Evolutionary conservation across 1,140 invertebrate genomes (phyloP), one percentile per base, ranked within the genome.

Genomic region (Eurosta solidaginis): DNA sequence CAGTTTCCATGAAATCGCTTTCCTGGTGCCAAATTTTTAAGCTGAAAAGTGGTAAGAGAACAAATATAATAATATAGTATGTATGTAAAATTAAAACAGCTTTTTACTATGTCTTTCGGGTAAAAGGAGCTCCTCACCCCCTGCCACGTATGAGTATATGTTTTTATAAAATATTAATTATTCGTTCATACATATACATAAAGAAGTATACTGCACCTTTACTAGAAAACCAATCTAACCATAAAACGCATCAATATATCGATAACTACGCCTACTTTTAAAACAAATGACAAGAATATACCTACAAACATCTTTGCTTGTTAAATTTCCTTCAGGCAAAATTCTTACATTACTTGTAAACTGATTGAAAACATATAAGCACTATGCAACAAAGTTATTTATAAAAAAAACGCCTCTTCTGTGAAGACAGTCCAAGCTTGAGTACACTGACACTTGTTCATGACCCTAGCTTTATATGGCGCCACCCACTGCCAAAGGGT

Each of bases 401-500:
- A 25, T 52, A 2, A 6, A 9, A n/a, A n/a, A 25, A 6, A 52
- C 49, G 22, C 45, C 45, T 4, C 4, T 20, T 42, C 17, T 20
- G 59, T 14, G 33, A 68, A 40, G 54, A 2, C n/a, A 68, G 33
- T 22, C 59, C 25, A 68, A 36, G n/a, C 59, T 20, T 68, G 59
- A 17, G 59, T 22, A 36, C 7, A 29, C 33, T 68, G 59, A 68
- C 33, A 40, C 36, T 40, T 68, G 59, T 36, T 68, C 36, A 68
- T 68, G 59, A 68, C 59, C 59, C 40, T 22, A 52, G 49, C 22
- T 17, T 9, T 68, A 20, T 20, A 22, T 68, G 59, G 33, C 59
- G 33, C 59, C 59, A 42, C 59, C 59, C 59, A 68, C 59, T 68
- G 59, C 59, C 59, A 33, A 68, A 68, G 59, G 59, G 59, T 68